Conservation (phyloP, 1,140 invertebrate species). For the Phymorhynchus buccinoides region DNA sequence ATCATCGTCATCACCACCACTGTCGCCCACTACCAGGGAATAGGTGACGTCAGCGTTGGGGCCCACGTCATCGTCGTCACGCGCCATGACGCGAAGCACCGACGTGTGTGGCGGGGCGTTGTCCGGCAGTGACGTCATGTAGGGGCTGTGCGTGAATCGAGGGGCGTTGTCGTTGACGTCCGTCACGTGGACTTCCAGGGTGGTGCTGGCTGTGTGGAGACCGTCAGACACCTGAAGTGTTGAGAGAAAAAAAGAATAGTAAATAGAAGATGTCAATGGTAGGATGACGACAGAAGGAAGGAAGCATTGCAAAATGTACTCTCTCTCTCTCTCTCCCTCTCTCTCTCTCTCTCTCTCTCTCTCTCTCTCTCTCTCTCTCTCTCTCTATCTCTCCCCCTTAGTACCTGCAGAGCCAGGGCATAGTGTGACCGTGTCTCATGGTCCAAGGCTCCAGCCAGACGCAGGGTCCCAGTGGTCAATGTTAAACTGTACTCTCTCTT, state of each 20-base stretch:
- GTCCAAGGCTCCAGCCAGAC: slow-evolving; percentile 84
- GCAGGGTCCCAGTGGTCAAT: slow-evolving; percentile 90
- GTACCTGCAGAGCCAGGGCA: slow-evolving; percentile 53
- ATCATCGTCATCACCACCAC: too few species aligned
- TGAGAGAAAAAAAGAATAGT: too few species aligned
- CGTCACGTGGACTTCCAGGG: slow-evolving; percentile 85
- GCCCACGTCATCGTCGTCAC: slow-evolving; percentile 85
- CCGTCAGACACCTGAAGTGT: slow-evolving; percentile 84
- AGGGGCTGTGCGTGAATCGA: slow-evolving; percentile 83
- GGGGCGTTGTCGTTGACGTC: slow-evolving; percentile 95
- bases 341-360: too few species aligned
- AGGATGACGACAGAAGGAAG: too few species aligned
- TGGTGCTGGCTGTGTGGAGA: slow-evolving; percentile 85
- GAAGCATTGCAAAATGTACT: too few species aligned
- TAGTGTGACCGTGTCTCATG: slow-evolving; percentile 77
- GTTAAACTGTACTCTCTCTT: too few species aligned
- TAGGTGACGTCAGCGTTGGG: slow-evolving; percentile 85
- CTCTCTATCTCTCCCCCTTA: too few species aligned
- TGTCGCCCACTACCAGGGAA: slow-evolving; percentile 75
- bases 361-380: too few species aligned
- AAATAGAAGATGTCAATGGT: too few species aligned
- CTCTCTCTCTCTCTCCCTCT: too few species aligned
- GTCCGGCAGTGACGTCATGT: slow-evolving; percentile 81
- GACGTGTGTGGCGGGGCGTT: slow-evolving; percentile 48
- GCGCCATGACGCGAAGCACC: slow-evolving; percentile 80